Base-by-base conservation (phyloP, 2,888 invertebrate species). In the Melieria crassipennis region DNA sequence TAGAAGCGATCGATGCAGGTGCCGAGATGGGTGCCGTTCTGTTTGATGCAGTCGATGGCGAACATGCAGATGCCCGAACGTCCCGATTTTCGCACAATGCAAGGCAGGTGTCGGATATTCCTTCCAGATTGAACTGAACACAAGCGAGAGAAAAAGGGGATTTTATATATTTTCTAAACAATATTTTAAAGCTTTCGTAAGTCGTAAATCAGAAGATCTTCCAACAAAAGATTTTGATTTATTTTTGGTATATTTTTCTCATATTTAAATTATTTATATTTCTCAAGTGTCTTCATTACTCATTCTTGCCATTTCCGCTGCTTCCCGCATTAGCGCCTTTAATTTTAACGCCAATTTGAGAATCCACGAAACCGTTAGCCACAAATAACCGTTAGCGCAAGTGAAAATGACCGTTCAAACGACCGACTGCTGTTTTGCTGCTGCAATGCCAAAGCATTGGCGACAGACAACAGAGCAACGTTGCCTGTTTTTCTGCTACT, bases 1-100 rank as follows among this genome's bases (percentile, higher is more conserved):
- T 96, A 96, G 86, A 96, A 96, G 76, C 95, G 91, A 87, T 97
- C 96, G 81, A 96, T 95, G 86, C 97, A 97, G 2, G 96, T 96
- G 47, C 96, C 96, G 77, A 97, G 88, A 81, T 97, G 96, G 0
- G 95, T 93, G 57, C 97, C 97, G 84, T 96, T 96, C 73, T 93
- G 91, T 88, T 95, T 94, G 62, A 94, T 90, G 85, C 96, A 97
- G 81, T 96, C 94, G 86, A 95, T 95, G 73, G 96, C 96, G 84
- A 97, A 97, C 97, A 97, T 97, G 83, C 97, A 97, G 0, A 94
- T 90, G 0, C 97, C 96, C 74, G 92, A 92, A 77, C 93, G 91
- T 50, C 91, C 92, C 47, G 92, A 92, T 82, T 91, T 91, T 83
- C 94, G 90, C 71, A 94, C 94, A 84, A 95, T 91, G 87, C 97